These are phyloP conservation scores for Aphelenchoides bicaudatus DNA, from an alignment of 2,888 invertebrate species.

Conservation along the genomic window DNA sequence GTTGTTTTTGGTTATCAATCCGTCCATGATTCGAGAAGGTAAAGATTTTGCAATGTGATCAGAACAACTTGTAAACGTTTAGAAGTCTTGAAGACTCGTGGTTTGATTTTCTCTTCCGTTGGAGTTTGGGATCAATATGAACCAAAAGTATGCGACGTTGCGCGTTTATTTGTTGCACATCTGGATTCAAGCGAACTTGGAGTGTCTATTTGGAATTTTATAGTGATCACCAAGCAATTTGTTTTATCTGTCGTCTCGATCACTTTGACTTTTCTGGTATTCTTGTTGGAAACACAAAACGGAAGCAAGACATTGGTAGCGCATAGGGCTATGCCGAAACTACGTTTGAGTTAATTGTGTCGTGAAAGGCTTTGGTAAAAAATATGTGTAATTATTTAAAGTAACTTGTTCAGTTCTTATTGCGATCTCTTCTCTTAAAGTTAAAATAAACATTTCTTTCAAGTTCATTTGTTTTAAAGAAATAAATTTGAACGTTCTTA, in stretches of 20 bases:
- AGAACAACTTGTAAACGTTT: too few species aligned
- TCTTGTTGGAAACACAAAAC: constrained; percentile 8
- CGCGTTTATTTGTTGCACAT: constrained; percentile 18
- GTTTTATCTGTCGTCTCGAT: constrained; percentile 5
- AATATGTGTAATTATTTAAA: too few species aligned
- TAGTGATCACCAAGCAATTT: constrained; percentile 4
- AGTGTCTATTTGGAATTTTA: constrained; percentile 15
- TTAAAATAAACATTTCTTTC: too few species aligned
- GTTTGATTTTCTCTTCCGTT: background rate
- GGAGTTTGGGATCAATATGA: background rate
- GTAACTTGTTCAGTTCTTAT: too few species aligned
- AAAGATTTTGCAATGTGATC: too few species aligned
- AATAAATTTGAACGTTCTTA: too few species aligned
- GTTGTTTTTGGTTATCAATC: background rate
- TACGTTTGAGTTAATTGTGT: too few species aligned
- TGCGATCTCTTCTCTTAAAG: too few species aligned
- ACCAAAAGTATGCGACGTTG: background rate
- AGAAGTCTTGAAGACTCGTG: background rate
- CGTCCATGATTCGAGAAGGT: background rate
- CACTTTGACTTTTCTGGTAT: background rate
- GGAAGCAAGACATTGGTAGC: constrained; percentile 2
- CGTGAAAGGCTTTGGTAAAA: too few species aligned
- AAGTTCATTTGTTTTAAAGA: too few species aligned
- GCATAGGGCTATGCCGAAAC: background rate
- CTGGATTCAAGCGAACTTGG: constrained; percentile 13